Conservation (phyloP, 1,140 invertebrate species). For the Drosophila eugracilis region DNA sequence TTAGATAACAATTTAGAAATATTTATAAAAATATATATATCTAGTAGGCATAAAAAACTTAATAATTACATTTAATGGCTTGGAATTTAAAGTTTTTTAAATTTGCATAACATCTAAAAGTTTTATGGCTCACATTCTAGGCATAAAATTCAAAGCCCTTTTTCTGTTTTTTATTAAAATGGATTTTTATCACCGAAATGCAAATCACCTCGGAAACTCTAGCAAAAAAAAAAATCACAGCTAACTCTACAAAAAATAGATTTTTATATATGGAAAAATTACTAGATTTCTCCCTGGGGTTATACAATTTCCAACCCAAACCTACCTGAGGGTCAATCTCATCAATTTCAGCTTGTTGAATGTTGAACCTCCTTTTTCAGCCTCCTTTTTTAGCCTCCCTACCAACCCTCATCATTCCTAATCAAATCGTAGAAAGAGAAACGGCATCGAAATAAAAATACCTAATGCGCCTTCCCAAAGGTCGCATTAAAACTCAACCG, state of each 20-base stretch:
- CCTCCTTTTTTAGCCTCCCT: neutral
- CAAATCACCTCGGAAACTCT: slow-evolving; percentile 2
- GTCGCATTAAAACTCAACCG: slow-evolving; percentile 59
- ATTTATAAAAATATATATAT: no score
- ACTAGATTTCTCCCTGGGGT: slow-evolving; percentile 15
- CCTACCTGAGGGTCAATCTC: slow-evolving; percentile 17
- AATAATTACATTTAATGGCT: no score
- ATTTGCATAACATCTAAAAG: neutral
- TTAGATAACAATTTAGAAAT: no score
- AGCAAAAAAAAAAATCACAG: slow-evolving; percentile 10
- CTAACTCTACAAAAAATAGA: slow-evolving; percentile 13
- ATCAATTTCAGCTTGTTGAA: slow-evolving; percentile 47
- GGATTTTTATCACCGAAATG: slow-evolving; percentile 2
- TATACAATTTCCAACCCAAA: slow-evolving; percentile 7
- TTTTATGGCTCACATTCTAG: no score
- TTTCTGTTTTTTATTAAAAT: neutral
- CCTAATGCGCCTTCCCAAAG: slow-evolving; percentile 58
- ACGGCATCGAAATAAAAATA: slow-evolving; percentile 17
- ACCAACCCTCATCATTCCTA: slow-evolving; percentile 37
- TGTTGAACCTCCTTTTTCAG: slow-evolving; percentile 1
- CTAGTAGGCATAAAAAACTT: no score
- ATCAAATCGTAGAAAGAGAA: slow-evolving; percentile 14
- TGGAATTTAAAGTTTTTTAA: no score
- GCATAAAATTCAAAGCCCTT: neutral
- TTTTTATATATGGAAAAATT: slow-evolving; percentile 10